phyloP scores from a whole-genome alignment of 2,888 invertebrate genomes.

The Folsomia manolachei region DNA sequence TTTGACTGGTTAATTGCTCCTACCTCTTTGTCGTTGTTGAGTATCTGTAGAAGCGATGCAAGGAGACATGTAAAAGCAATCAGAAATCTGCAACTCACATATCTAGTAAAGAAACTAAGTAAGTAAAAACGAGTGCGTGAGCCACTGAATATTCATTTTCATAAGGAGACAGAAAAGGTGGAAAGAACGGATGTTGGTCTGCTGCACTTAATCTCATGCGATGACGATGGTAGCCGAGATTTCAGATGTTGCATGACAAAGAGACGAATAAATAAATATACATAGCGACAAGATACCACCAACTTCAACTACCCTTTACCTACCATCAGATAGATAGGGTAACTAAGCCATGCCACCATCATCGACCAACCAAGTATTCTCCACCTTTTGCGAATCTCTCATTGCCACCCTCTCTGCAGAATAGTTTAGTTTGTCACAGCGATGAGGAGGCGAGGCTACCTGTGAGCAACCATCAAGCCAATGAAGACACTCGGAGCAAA shows the following conservation, averaged over 20 bases:
- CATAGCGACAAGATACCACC: slow-evolving; percentile 15
- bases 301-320: neutral
- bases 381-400: slow-evolving; percentile 46
- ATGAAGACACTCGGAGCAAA: slow-evolving; percentile 1
- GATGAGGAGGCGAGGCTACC: slow-evolving; percentile 18
- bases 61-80: no score
- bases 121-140: neutral
- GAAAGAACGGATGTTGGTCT: neutral
- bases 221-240: neutral
- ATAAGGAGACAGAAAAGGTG: neutral
- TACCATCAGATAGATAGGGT: no score
- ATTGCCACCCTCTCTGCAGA: slow-evolving; percentile 44
- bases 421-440: slow-evolving; percentile 27
- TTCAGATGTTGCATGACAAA: slow-evolving; percentile 14
- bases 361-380: no score
- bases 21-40: neutral
- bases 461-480: slow-evolving; percentile 17
- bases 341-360: no score
- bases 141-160: neutral
- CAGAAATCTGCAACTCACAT: neutral
- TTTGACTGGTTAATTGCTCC: slow-evolving; percentile 7
- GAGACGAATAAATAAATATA: neutral
- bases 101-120: neutral
- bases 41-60: no score
- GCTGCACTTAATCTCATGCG: neutral